Conservation (phyloP, 2,888 invertebrate genomes). For the Arctia plantaginis region DNA sequence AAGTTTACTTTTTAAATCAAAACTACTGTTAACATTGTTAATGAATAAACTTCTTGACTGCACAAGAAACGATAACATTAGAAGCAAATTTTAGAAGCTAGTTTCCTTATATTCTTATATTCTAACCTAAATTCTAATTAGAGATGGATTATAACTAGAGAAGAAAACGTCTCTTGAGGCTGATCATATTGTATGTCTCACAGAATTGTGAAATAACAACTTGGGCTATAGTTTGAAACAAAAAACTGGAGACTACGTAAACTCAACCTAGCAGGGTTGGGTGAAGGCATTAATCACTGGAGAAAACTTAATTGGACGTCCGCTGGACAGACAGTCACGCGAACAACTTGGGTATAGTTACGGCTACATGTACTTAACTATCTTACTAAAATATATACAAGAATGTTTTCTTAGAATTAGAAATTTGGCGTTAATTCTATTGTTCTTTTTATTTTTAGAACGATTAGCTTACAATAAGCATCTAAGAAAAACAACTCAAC, state of each 20-base stretch:
- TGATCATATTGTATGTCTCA: background rate
- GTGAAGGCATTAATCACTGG: conserved; percentile 72
- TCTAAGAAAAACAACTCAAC: too few species aligned
- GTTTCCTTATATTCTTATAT: background rate
- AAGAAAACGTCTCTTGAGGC: background rate
- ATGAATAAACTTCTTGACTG: background rate
- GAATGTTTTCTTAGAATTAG: conserved; percentile 4
- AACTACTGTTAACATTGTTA: background rate
- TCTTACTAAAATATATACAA: conserved; percentile 19
- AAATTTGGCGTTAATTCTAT: background rate
- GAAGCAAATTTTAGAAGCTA: background rate
- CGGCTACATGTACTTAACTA: conserved; percentile 25
- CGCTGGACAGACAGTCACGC: conserved; percentile 68
- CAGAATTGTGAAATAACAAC: conserved; percentile 7
- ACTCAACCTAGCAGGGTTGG: conserved; percentile 44
- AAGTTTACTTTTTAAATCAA: background rate
- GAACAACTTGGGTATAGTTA: conserved; percentile 54
- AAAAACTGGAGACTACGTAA: conserved; percentile 41
- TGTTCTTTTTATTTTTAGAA: background rate
- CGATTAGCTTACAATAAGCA: background rate
- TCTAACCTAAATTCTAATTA: background rate
- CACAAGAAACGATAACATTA: background rate
- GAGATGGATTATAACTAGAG: background rate
- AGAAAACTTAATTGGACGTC: conserved; percentile 79
- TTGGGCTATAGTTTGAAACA: conserved; percentile 29